These are phyloP conservation scores for Tachysurus fulvidraco DNA, from an alignment of 2,113 vertebrate species.

Conservation along the genomic window DNA sequence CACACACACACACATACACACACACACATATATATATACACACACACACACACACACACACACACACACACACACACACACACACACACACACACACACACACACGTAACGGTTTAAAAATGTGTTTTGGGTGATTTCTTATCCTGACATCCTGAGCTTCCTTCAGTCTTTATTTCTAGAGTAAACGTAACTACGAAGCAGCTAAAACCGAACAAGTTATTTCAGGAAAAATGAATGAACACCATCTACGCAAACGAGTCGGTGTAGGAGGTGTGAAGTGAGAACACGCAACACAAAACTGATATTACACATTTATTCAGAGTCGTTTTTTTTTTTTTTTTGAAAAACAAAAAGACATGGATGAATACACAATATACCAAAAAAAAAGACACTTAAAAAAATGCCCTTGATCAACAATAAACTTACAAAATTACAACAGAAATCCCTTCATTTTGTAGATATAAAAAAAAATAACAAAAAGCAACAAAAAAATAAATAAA, in stretches of 20 bases:
- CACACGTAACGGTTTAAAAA: background rate
- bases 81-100: background rate
- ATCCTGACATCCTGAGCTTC: background rate
- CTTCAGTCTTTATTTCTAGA: conserved; percentile 20
- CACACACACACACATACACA: too few relatives aligned
- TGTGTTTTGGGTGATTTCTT: conserved; percentile 7
- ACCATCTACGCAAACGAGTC: background rate
- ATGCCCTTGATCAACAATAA: background rate
- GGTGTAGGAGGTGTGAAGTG: background rate
- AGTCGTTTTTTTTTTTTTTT: conserved; percentile 11
- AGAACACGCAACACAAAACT: background rate
- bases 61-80: background rate
- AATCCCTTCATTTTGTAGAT: conserved; percentile 61
- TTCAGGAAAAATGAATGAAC: conserved; percentile 13
- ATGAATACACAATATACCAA: conserved; percentile 48
- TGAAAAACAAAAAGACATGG: conserved; percentile 20
- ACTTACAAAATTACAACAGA: conserved; percentile 28
- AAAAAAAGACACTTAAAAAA: conserved; percentile 50
- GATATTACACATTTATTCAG: conserved; percentile 61
- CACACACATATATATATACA: too few relatives aligned
- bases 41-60: too few relatives aligned
- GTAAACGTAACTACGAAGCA: background rate
- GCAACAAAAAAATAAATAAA: conserved; percentile 19
- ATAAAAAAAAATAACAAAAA: conserved; percentile 70
- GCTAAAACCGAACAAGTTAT: background rate